Base-by-base conservation (phyloP, 2,888 invertebrate species). In the Dryobotodes eremita region DNA sequence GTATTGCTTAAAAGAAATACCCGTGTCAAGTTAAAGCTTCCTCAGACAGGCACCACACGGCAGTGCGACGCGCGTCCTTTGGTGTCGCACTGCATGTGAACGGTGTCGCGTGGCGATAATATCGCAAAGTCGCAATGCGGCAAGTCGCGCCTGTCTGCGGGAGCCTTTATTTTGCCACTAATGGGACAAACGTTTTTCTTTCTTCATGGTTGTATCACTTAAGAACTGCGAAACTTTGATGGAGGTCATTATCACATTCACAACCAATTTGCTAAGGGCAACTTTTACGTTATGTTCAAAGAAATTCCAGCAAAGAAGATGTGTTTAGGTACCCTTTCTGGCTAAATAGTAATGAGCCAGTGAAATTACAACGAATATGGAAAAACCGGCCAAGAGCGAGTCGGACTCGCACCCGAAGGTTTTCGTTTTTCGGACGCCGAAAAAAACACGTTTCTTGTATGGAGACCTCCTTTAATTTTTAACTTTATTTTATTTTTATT, bases 121-220 rank as follows among this genome's bases (percentile, higher is more conserved):
- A 36, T 36, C 31, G 31, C 31, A 36, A 36, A 36, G 31, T 36
- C 31, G 31, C 31, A 36, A 36, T 36, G 31, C 31, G 31, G 3
- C 31, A 36, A 36, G 31, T 36, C 31, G 31, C 31, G 31, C 31
- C 31, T 36, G 31, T 36, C 31, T 36, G 31, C 3, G 31, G 31
- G 31, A 36, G 31, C 31, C 31, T 36, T 36, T 2, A 36, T 36
- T 42, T 70, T 15, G 2, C 53, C 7, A 48, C 17, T 71, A 66
- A 71, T 61, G 80, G 48, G 11, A 65, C 26, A 23, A 71, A 59
- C 50, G 26, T 66, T 68, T 61, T 79, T 80, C 8, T 48, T 59
- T 70, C 53, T 66, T 55, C 8, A 53, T 65, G n/a, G 8, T 59
- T 65, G 55, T 62, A 59, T 70, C 64, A 42, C 53, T 80, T 66